These are phyloP conservation scores for Arctia plantaginis DNA, from an alignment of 2,888 invertebrate species.

Conservation along the genomic window DNA sequence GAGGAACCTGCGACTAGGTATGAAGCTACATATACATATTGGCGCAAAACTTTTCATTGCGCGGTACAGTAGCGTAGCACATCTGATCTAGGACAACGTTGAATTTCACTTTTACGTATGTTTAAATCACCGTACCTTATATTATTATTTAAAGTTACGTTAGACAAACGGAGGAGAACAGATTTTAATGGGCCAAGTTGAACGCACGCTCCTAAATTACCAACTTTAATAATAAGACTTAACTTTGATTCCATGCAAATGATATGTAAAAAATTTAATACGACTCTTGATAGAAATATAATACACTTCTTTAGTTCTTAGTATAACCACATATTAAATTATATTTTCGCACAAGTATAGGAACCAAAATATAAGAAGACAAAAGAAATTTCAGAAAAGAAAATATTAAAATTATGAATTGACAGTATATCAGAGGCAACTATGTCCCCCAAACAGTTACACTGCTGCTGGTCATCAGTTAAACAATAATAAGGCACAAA, in stretches of 20 bases:
- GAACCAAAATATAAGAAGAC: neutral
- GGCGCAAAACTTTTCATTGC: neutral
- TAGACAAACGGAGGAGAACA: neutral
- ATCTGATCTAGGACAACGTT: too few relatives aligned
- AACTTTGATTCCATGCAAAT: neutral
- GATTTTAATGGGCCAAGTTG: neutral
- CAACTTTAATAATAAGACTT: too few relatives aligned
- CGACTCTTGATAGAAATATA: neutral
- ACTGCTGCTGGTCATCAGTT: slow-evolving; percentile 26
- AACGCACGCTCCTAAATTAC: too few relatives aligned
- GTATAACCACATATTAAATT: neutral
- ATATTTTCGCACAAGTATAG: neutral
- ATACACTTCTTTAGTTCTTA: neutral
- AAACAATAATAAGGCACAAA: slow-evolving; percentile 52
- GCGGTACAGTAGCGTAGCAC: too few relatives aligned
- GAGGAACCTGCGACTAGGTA: too few relatives aligned
- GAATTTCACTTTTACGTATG: too few relatives aligned
- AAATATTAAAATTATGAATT: neutral
- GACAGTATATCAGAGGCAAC: neutral
- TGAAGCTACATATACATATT: neutral
- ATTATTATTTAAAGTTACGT: neutral
- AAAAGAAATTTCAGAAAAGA: neutral
- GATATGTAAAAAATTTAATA: neutral
- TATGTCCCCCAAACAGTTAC: too few relatives aligned
- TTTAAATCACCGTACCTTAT: too few relatives aligned